Evolutionary conservation across 1,140 invertebrate species (phyloP).

Genomic region (Chrysoperla carnea): DNA sequence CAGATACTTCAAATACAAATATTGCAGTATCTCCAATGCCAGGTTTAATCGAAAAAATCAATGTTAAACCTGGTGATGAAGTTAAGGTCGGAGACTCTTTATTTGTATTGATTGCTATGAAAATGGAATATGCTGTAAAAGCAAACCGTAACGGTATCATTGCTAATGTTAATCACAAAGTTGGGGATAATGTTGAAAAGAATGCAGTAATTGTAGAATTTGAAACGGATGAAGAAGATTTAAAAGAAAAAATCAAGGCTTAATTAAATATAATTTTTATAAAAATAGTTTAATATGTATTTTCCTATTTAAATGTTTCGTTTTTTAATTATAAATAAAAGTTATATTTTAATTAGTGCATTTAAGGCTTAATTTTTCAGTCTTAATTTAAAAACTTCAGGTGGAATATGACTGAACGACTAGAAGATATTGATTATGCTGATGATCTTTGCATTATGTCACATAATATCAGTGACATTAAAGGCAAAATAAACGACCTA

Average conservation of each 20-base stretch:
- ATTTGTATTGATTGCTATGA: conserved; percentile 93
- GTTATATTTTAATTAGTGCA: no score
- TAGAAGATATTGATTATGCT: no score
- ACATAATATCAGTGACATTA: no score
- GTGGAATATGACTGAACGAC: no score
- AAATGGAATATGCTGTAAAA: conserved; percentile 94
- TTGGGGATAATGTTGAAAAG: conserved; percentile 73
- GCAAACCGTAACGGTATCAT: conserved; percentile 60
- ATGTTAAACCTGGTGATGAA: conserved; percentile 58
- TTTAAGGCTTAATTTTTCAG: no score
- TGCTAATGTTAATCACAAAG: conserved; percentile 48
- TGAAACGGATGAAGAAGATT: conserved; percentile 19
- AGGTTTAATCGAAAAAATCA: conserved; percentile 82
- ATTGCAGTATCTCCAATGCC: conserved; percentile 82
- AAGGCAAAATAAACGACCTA: no score
- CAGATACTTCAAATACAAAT: conserved; percentile 9
- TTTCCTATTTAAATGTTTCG: no score
- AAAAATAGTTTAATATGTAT: no score
- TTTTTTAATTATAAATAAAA: no score
- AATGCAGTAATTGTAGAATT: conserved; percentile 38
- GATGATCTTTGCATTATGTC: no score
- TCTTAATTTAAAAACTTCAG: no score
- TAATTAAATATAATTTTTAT: no score
- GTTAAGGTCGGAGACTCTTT: conserved; percentile 73
- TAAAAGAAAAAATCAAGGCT: not conserved